These are phyloP conservation scores for Aphelinus atriplicis DNA, from an alignment of 1,140 invertebrate species.

Conservation along the genomic window DNA sequence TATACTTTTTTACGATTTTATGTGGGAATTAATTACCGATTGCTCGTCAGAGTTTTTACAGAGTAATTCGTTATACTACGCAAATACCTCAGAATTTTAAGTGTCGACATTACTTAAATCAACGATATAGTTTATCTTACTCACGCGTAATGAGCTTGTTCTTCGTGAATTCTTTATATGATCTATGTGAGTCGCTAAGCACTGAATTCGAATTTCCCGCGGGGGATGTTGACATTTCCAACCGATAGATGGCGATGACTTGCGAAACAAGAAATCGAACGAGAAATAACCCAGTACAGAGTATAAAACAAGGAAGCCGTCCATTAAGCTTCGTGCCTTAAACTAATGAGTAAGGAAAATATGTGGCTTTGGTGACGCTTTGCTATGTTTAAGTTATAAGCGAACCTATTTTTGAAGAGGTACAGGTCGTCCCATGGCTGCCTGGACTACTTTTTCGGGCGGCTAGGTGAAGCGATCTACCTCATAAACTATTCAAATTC, in stretches of 20 bases:
- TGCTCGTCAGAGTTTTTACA: too few relatives aligned
- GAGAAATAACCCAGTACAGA: background rate
- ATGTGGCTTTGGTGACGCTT: constrained; percentile 84
- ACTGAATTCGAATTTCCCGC: constrained; percentile 5
- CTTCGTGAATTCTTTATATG: too few relatives aligned
- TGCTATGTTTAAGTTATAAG: constrained; percentile 71
- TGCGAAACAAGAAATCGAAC: background rate
- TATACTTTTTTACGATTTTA: too few relatives aligned
- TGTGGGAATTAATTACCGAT: too few relatives aligned
- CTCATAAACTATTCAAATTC: constrained; percentile 38
- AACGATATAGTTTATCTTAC: too few relatives aligned
- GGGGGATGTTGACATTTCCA: background rate
- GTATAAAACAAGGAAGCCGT: constrained; percentile 4
- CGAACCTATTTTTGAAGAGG: constrained; percentile 77
- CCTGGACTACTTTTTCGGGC: constrained; percentile 76
- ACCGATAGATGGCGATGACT: constrained; percentile 1
- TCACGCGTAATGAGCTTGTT: too few relatives aligned
- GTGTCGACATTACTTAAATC: too few relatives aligned
- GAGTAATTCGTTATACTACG: too few relatives aligned
- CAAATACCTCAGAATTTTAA: too few relatives aligned
- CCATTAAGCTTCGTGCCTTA: constrained; percentile 73
- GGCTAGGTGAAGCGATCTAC: constrained; percentile 77
- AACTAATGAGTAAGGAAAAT: constrained; percentile 91
- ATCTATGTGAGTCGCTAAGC: too few relatives aligned
- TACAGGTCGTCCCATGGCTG: constrained; percentile 77